phyloP scores from a whole-genome alignment of 1,140 invertebrate species.

The Caligus rogercresseyi region DNA sequence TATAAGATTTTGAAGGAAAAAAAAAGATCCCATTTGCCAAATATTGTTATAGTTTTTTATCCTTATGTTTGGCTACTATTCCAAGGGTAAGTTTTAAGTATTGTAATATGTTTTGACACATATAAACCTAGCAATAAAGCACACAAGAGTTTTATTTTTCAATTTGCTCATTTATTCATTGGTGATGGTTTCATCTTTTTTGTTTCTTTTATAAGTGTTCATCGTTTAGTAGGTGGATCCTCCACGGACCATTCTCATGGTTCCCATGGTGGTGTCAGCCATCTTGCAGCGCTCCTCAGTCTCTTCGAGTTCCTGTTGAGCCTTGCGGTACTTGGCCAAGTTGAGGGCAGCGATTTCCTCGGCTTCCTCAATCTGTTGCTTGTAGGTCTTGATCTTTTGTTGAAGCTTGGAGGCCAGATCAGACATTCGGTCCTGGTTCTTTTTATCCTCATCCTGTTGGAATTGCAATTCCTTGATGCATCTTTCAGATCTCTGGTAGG shows the following conservation, averaged over 20 bases:
- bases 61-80: too few species aligned
- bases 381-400: conserved; percentile 65
- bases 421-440: conserved; percentile 69
- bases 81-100: too few species aligned
- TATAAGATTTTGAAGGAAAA: too few species aligned
- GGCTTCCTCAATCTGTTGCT: conserved; percentile 42
- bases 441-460: conserved; percentile 72
- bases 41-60: too few species aligned
- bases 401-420: conserved; percentile 96
- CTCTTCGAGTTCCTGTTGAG: conserved; percentile 27
- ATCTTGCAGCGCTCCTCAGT: conserved; percentile 8
- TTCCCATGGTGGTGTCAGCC: conserved; percentile 1
- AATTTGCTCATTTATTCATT: too few species aligned
- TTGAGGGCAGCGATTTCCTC: conserved; percentile 42
- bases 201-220: too few species aligned
- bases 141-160: too few species aligned
- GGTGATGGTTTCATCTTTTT: too few species aligned
- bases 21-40: too few species aligned
- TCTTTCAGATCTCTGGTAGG: conserved; percentile 36
- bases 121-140: too few species aligned
- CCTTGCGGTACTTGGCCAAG: conserved; percentile 43
- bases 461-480: conserved; percentile 37
- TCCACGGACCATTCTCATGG: conserved; percentile 3
- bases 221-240: conserved; percentile 10
- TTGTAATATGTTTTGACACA: too few species aligned